Base-by-base conservation (phyloP, 2,113 vertebrate species). In the Noctilio leporinus region DNA sequence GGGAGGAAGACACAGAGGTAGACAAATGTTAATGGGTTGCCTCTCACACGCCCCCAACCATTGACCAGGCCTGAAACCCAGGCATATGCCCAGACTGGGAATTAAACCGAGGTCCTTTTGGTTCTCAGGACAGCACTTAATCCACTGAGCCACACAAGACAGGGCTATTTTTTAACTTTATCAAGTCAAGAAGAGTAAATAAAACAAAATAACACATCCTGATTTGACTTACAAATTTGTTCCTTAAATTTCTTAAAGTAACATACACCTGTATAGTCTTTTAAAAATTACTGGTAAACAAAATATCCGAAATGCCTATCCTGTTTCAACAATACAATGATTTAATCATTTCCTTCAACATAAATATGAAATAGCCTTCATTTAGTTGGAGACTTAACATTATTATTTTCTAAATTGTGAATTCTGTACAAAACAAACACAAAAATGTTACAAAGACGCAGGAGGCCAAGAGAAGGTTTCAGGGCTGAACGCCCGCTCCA, bases 261-360 rank as follows among this genome's bases (percentile, higher is more conserved):
- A 80, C 38, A 81, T 2, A 43, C 35, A 70, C 59, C 59, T 47
- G 24, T 65, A 59, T 10, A n/a, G n/a, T 62, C 73, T 86, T 94
- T 35, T 65, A 49, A 57, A 82, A 89, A 73, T 77, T 57, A 77
- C 24, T 75, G 35, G 51, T 70, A 62, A 85, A 77, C 43, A 73
- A 95, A 95, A 84, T 35, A 85, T 0, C 6, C 57, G 49, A 93
- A 85, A 84, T 40, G n/a, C 26, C 47, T 78, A 80, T 49, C 47
- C 75, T 51, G 43, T 65, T 83, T 55, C 73, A 92, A 75, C 78
- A 92, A 75, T 47, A 75, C 40, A 55, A 20, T 81, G 85, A 94
- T 51, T 64, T 91, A 86, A 92, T 69, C 80, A 82, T 28, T 91
- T 83, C 76, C 88, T 77, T 94, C 84, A 59, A 65, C 57, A n/a